Conservation (phyloP, 2,888 invertebrate species). For the Euplagia quadripunctaria region DNA sequence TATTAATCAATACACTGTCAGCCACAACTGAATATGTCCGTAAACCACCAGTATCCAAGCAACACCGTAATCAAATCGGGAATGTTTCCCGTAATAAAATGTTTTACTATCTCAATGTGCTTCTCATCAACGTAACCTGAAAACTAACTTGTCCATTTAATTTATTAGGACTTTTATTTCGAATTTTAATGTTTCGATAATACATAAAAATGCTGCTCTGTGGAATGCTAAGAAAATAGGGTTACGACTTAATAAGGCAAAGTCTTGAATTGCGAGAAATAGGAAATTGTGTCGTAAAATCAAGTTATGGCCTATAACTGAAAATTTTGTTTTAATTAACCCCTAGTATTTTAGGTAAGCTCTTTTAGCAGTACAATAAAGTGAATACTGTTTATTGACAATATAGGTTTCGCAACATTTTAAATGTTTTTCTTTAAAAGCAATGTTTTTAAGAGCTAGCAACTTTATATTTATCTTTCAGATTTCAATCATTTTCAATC, state of each 20-base stretch:
- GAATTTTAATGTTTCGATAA: slow-evolving; percentile 72
- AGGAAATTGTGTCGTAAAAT: slow-evolving; percentile 25
- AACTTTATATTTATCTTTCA: too few species aligned
- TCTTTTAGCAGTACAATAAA: too few species aligned
- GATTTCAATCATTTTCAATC: too few species aligned
- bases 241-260: slow-evolving; percentile 21
- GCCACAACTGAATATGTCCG: slow-evolving; percentile 46
- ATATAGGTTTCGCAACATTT: too few species aligned
- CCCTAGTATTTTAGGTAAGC: neutral
- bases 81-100: slow-evolving; percentile 79
- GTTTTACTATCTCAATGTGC: slow-evolving; percentile 78
- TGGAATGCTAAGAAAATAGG: slow-evolving; percentile 34
- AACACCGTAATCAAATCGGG: slow-evolving; percentile 65
- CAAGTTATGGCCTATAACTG: slow-evolving; percentile 24
- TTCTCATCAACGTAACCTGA: slow-evolving; percentile 73
- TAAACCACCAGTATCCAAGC: slow-evolving; percentile 39
- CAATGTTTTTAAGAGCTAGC: too few species aligned
- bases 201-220: slow-evolving; percentile 25
- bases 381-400: too few species aligned
- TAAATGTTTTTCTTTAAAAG: too few species aligned
- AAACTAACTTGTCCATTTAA: slow-evolving; percentile 74
- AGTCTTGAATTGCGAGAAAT: slow-evolving; percentile 26
- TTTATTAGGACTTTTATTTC: slow-evolving; percentile 81
- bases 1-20: slow-evolving; percentile 25
- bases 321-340: neutral